These are phyloP conservation scores for Artibeus lituratus DNA, from an alignment of 2,797 vertebrate genomes.

Conservation along the genomic window DNA sequence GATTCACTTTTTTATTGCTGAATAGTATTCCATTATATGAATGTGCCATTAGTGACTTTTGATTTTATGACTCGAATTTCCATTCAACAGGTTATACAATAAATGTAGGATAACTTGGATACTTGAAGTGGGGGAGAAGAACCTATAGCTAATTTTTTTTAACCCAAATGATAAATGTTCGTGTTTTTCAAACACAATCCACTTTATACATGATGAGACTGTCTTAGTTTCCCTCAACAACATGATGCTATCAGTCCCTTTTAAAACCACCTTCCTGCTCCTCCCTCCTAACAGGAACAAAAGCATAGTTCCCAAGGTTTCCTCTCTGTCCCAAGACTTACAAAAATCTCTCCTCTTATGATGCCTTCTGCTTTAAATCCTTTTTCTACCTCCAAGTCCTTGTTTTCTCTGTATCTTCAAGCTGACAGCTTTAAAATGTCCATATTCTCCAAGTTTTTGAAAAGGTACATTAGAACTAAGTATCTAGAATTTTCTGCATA, in stretches of 20 bases:
- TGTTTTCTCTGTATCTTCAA: constrained; percentile 21
- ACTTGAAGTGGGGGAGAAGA: neutral
- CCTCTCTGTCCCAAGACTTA: neutral
- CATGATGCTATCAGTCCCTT: neutral
- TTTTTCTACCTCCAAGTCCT: constrained; percentile 1
- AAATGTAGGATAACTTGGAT: neutral
- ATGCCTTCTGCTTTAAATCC: neutral
- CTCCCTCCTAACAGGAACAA: neutral
- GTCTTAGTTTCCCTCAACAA: neutral
- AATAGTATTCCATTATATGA: neutral
- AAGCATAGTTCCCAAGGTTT: neutral
- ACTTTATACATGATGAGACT: neutral
- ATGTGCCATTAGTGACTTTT: neutral
- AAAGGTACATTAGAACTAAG: neutral
- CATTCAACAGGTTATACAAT: neutral
- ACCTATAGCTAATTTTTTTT: constrained; percentile 8
- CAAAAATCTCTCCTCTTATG: neutral
- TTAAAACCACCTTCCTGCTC: neutral
- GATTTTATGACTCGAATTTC: neutral
- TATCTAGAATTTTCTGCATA: neutral
- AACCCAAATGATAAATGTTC: neutral
- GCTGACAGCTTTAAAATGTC: neutral
- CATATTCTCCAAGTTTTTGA: constrained; percentile 12
- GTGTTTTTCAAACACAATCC: neutral
- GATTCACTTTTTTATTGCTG: neutral